phyloP scores from a whole-genome alignment of 1,140 invertebrate genomes.

The Drosophila pandora region DNA sequence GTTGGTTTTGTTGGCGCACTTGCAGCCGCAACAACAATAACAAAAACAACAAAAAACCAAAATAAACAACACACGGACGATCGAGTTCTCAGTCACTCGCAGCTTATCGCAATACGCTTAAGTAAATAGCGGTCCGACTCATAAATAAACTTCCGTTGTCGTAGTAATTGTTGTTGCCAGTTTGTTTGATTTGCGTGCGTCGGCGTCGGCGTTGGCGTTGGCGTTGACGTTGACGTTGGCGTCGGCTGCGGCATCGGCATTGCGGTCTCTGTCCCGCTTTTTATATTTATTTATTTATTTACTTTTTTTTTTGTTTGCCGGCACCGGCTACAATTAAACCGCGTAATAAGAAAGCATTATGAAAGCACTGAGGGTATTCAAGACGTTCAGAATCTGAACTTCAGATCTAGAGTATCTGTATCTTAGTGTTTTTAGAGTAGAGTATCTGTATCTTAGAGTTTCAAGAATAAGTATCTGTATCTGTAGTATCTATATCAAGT shows the following conservation, averaged over 20 bases:
- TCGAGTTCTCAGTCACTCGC: constrained; percentile 28
- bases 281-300: constrained; percentile 8
- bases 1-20: constrained; percentile 30
- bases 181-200: constrained; percentile 64
- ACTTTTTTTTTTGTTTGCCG: constrained; percentile 53
- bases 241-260: constrained; percentile 1
- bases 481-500: no score
- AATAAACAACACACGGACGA: constrained; percentile 27
- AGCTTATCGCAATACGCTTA: constrained; percentile 73
- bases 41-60: constrained; percentile 17
- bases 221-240: constrained; percentile 18
- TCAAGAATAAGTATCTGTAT: no score
- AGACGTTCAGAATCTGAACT: no score
- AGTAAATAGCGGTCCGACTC: constrained; percentile 62
- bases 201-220: constrained; percentile 2
- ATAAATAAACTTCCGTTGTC: constrained; percentile 81
- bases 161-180: constrained; percentile 39
- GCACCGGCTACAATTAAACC: constrained; percentile 36
- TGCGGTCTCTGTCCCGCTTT: constrained; percentile 19
- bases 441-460: no score
- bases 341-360: constrained; percentile 18
- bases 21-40: constrained; percentile 28
- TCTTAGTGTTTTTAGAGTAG: no score
- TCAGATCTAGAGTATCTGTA: no score
- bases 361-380: background rate